Base-by-base conservation (phyloP, 2,797 vertebrate genomes). In the Labeo calbasu region DNA sequence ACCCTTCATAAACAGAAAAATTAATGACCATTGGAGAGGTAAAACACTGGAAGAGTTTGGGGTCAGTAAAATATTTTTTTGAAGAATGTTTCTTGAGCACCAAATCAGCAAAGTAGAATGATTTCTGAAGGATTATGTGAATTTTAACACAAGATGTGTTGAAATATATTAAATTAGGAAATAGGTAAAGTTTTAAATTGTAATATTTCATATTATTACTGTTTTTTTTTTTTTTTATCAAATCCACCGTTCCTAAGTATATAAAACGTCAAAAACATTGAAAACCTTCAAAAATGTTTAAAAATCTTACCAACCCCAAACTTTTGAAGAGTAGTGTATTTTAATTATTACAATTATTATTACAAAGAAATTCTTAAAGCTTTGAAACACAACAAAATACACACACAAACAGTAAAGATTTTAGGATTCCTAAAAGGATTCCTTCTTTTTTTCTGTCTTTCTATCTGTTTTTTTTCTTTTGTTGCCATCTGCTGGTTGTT, bases 401-500 rank as follows among this genome's bases (percentile, higher is more conserved):
- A 46, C 59, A 63, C 25, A 23, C 14, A 8, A 65, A 17, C 6
- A 7, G 28, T 5, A 63, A 28, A 57, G 19, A 57, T 57, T 46
- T 46, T 46, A 46, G 43, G 43, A 46, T 46, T 43, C 8, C 40
- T 43, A 43, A 43, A 43, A 43, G 40, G 40, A 43, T 43, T 43
- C 6, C 6, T 1, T 8, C 40, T 43, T 43, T 43, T 8, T 43
- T 43, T 43, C 8, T 43, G 40, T 43, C 1, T 43, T 43, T 40
- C 7, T 7, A n/a, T n/a, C n/a, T 59, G 21, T 25, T 63, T 0
- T 23, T 9, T 2, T 72, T 51, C 12, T 21, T 55, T 53, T 55
- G 28, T 55, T 75, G 50, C 72, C 72, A 55, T 75, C 51, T 55
- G 19, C 51, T 75, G 72, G 50, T 75, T 75, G 28, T 36, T 40